Percentiles rank a stretch among this genome's conserved stretches.
Conservation (phyloP, 92 coral and sea anemone species). For the Palythoa heliodiscus region DNA sequence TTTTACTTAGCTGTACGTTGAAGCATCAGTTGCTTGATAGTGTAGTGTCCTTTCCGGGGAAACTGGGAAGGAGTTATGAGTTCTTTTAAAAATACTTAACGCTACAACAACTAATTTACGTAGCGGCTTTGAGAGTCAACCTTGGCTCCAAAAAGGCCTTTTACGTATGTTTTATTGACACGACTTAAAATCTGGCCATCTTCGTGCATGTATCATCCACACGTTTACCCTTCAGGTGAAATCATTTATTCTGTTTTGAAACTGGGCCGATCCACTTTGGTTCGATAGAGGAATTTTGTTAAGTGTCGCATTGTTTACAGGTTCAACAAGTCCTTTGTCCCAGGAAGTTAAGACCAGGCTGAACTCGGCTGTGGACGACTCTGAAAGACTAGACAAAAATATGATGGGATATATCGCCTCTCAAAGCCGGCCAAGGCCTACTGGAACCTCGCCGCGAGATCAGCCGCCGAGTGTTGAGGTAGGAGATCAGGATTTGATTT, state of each 20-base stretch:
- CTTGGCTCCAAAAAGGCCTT: too few species aligned
- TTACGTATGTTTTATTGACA: too few species aligned
- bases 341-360: constrained; percentile 78
- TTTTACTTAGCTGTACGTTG: too few species aligned
- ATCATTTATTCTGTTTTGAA: not conserved
- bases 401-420: constrained; percentile 71
- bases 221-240: too few species aligned
- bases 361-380: constrained; percentile 68
- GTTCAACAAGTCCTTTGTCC: constrained; percentile 53
- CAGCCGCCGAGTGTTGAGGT: constrained; percentile 76
- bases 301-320: not conserved
- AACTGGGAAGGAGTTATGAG: too few species aligned
- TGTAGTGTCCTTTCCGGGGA: too few species aligned
- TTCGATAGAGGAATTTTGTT: not conserved
- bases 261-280: not conserved
- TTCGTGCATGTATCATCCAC: too few species aligned
- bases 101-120: too few species aligned
- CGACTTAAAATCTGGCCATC: too few species aligned
- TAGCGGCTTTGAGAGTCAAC: too few species aligned
- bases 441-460: constrained; percentile 56
- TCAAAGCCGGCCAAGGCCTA: constrained; percentile 56
- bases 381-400: constrained; percentile 70
- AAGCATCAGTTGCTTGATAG: too few species aligned
- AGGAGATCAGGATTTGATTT: not conserved
- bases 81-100: too few species aligned